These are phyloP conservation scores for Drosophila kanekoi DNA, from an alignment of 2,888 invertebrate genomes.

Conservation along the genomic window DNA sequence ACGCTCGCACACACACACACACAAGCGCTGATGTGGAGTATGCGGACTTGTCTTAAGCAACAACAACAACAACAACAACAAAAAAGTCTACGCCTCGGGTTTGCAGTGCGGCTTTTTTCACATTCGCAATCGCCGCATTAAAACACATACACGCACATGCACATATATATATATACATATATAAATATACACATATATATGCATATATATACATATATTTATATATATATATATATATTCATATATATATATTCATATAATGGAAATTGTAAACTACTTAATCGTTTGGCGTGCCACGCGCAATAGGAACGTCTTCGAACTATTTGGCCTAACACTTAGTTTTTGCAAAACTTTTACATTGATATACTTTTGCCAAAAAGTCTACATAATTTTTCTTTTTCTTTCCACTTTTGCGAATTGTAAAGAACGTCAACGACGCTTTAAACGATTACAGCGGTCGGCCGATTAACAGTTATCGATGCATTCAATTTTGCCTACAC, in stretches of 20 bases:
- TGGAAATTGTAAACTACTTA: slow-evolving; percentile 20
- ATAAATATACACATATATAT: slow-evolving; percentile 12
- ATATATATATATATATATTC: slow-evolving; percentile 22
- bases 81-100: slow-evolving; percentile 34
- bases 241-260: slow-evolving; percentile 20
- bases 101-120: slow-evolving; percentile 68
- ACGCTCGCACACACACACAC: not conserved
- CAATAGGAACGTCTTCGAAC: slow-evolving; percentile 25
- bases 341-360: slow-evolving; percentile 34
- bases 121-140: slow-evolving; percentile 50
- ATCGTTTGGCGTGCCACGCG: not conserved
- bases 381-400: slow-evolving; percentile 65
- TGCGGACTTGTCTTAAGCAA: slow-evolving; percentile 27
- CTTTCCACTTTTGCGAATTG: slow-evolving; percentile 71
- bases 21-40: slow-evolving; percentile 11
- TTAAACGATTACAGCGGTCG: slow-evolving; percentile 67
- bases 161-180: slow-evolving; percentile 8
- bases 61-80: slow-evolving; percentile 27
- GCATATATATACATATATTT: slow-evolving; percentile 19
- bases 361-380: slow-evolving; percentile 37
- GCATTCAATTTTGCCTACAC: slow-evolving; percentile 24
- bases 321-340: slow-evolving; percentile 8
- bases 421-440: slow-evolving; percentile 72
- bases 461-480: slow-evolving; percentile 55
- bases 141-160: slow-evolving; percentile 45